Evolutionary conservation across 2,113 vertebrate species (phyloP), one percentile per base, ranked within the genome.

Genomic region (Sapayoa aenigma): DNA sequence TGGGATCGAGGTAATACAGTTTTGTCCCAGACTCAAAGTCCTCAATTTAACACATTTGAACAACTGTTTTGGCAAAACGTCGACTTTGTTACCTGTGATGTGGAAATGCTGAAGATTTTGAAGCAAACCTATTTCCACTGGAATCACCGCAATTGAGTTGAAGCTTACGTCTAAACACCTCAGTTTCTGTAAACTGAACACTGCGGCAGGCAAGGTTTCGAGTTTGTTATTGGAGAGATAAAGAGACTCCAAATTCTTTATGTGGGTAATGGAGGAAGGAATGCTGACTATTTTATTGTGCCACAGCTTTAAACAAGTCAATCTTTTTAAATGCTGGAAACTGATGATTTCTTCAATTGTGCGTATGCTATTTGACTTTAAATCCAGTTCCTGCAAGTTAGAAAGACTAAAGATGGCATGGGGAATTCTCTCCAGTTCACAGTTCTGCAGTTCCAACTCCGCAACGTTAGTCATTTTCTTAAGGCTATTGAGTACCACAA

Each of bases 301-400:
- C 99, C 99, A 99, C 60, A 99, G 97, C 95, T 99, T 99, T 95
- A 99, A 98, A 96, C 98, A 99, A 23, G 98, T 99, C 86, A 99
- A 98, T 94, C 99, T 98, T 97, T 99, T 99, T 65, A 99, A 98
- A 94, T 99, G 99, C 95, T 99, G 99, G 94, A 99, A 99, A 97
- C 99, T 99, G 91, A 99, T 99, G 90, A 99, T 98, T 97, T 99
- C 99, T 97, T 99, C 99, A 55, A 99, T 99, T 93, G 99, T 99
- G 84, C 99, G 99, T 86, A 99, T 99, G 95, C 98, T 99, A 79
- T 99, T 99, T n/a, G 99, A 98, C 93, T 99, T 99, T 74, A 99
- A 97, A 95, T 99, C 99, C 87, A 99, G 97, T 91, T 99, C 99
- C 97, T 99, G 99, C 65, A 99, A 98, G 95, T 99, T 99, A 81